Base-by-base conservation (phyloP, 1,140 invertebrate species). In the Lordiphosa clarofinis region DNA sequence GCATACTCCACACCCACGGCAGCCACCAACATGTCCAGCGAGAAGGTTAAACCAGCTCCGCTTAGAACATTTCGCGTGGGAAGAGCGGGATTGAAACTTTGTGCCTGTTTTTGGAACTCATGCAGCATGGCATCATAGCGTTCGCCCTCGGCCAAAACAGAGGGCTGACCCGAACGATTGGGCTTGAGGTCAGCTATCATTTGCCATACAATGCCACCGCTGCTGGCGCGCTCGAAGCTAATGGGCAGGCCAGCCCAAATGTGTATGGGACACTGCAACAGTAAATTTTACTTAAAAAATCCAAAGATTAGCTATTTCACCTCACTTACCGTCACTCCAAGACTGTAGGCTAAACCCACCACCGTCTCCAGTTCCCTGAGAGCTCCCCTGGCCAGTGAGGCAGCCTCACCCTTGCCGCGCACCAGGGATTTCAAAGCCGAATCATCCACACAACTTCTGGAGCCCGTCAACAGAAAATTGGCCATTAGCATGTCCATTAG, bases 1-100 rank as follows among this genome's bases (percentile, higher is more conserved):
- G 70, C 67, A 46, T 73, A 70, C 11, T 87, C 75, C 89, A 88
- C 19, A 75, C 68, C 86, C 90, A 91, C 56, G 88, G 89, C 21
- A 92, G 73, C 90, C 0, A 94, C 91, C 28, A 96, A 87, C 82
- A 93, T 94, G 50, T 94, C 93, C 49, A 96, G 86, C 1, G 93
- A 94, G 39, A 96, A 91, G 35, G 94, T 95, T 9, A 95, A 91
- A 9, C 95, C 95, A 4, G 93, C 94, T 0, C 92, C 94, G 49
- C 38, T 90, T 42, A 73, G 91, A 86, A 68, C 90, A 86, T 60
- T 71, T 0, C 73, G 62, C 64, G 38, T 86, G 13, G 73, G 89
- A 68, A 76, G 70, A 69, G 35, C 89, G 67, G 66, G 54, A 53
- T 87, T 88, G 4, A 73, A 86, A 13, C 74, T 73, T 48, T 89